Conservation (phyloP, 2,888 invertebrate genomes). For the Uloborus plumipes region DNA sequence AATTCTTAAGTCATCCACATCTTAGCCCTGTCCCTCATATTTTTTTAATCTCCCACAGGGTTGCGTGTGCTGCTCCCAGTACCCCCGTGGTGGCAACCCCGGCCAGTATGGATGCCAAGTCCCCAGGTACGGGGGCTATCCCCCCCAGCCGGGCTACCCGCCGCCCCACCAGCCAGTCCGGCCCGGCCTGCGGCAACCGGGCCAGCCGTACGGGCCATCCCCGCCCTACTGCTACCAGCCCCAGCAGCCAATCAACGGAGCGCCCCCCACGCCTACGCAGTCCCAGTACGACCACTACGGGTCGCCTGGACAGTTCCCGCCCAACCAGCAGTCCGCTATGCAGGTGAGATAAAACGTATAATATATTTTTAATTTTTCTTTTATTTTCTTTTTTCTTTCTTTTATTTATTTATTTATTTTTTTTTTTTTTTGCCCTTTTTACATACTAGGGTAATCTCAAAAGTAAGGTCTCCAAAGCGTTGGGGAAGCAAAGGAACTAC, state of each 20-base stretch:
- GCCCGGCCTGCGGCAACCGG: conserved; percentile 65
- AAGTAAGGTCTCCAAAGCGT: too few species aligned
- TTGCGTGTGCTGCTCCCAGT: conserved; percentile 56
- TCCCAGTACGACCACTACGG: conserved; percentile 61
- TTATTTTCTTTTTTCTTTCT: too few species aligned
- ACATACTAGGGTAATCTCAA: too few species aligned
- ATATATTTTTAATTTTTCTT: too few species aligned
- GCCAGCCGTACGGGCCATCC: conserved; percentile 63
- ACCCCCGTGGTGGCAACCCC: conserved; percentile 65
- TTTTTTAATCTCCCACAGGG: conserved; percentile 15
- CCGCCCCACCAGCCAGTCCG: conserved; percentile 67
- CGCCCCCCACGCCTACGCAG: conserved; percentile 60
- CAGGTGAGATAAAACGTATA: too few species aligned
- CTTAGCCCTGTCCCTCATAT: background rate
- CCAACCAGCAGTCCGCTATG: conserved; percentile 65
- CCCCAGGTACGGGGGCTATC: conserved; percentile 66
- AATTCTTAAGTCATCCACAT: too few species aligned
- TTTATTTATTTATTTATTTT: too few species aligned
- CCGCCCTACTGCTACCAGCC: conserved; percentile 66
- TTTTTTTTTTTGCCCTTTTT: too few species aligned
- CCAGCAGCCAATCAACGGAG: conserved; percentile 66
- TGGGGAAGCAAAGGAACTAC: too few species aligned
- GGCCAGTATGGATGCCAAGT: conserved; percentile 67
- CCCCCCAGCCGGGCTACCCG: conserved; percentile 51
- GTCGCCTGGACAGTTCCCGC: conserved; percentile 65